Conservation (phyloP, 1,140 invertebrate species). For the Zophobas morio region DNA sequence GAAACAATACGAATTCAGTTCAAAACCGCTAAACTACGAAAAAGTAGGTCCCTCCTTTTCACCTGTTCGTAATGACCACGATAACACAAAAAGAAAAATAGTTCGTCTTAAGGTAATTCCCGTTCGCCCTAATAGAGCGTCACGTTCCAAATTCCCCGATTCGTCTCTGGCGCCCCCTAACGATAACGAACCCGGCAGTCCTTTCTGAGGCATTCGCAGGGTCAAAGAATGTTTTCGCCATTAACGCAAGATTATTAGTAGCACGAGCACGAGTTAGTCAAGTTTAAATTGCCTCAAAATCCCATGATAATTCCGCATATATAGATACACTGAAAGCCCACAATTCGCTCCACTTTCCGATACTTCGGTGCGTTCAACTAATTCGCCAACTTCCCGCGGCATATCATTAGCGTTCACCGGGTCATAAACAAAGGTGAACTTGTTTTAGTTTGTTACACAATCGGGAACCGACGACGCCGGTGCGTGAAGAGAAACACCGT, state of each 20-base stretch:
- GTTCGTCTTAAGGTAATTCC: too few relatives aligned
- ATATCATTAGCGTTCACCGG: slow-evolving; percentile 45
- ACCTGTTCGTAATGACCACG: too few relatives aligned
- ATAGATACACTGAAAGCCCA: slow-evolving; percentile 24
- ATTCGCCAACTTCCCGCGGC: slow-evolving; percentile 34
- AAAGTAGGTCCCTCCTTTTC: too few relatives aligned
- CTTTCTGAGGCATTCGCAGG: not conserved
- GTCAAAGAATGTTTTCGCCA: not conserved
- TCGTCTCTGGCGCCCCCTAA: too few relatives aligned
- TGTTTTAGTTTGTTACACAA: slow-evolving; percentile 45
- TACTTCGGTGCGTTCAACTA: slow-evolving; percentile 34
- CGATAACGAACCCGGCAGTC: not conserved
- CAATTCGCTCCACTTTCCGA: slow-evolving; percentile 45
- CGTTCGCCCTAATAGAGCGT: too few relatives aligned
- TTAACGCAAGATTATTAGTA: slow-evolving; percentile 25
- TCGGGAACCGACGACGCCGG: slow-evolving; percentile 12
- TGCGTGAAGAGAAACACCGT: slow-evolving; percentile 31
- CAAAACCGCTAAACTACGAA: too few relatives aligned
- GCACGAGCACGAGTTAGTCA: slow-evolving; percentile 18
- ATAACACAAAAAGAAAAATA: too few relatives aligned
- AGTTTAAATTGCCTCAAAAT: slow-evolving; percentile 28
- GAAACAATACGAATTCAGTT: too few relatives aligned
- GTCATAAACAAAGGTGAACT: slow-evolving; percentile 49
- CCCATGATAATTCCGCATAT: slow-evolving; percentile 23
- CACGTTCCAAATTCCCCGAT: too few relatives aligned